phyloP scores from a whole-genome alignment of 2,113 vertebrate species.

The Otocyon megalotis region DNA sequence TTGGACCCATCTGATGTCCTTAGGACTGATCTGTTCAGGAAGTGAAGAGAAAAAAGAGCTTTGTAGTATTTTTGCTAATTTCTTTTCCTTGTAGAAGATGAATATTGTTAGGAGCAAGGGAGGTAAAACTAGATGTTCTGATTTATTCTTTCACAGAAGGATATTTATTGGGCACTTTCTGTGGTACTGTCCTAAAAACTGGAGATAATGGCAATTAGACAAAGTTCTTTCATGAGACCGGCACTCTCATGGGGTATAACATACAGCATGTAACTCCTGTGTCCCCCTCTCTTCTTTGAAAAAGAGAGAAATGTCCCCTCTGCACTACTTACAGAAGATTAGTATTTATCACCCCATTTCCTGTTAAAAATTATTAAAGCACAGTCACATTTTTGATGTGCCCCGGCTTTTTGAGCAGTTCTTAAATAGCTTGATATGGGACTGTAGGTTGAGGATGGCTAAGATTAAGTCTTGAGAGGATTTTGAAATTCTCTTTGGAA shows the following conservation, averaged over 20 bases:
- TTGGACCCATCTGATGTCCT: background rate
- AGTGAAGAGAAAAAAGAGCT: conserved; percentile 14
- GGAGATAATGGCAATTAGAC: background rate
- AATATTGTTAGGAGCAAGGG: background rate
- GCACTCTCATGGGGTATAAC: background rate
- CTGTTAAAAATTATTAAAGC: background rate
- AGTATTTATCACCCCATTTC: background rate
- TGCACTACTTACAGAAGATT: background rate
- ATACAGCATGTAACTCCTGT: background rate
- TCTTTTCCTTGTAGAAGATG: conserved; percentile 28
- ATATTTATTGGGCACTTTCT: background rate
- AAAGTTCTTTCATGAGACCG: background rate
- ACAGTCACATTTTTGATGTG: background rate
- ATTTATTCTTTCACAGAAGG: background rate
- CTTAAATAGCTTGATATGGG: background rate
- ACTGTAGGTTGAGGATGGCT: background rate
- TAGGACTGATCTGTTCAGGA: background rate
- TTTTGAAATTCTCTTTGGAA: conserved; percentile 7
- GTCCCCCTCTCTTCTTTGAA: background rate
- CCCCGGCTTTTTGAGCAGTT: conserved; percentile 20
- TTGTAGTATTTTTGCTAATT: background rate
- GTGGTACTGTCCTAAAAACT: background rate
- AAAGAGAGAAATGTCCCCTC: background rate
- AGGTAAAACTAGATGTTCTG: background rate
- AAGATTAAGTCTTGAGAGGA: conserved; percentile 1